Evolutionary conservation across 1,140 invertebrate genomes (phyloP), one percentile per base, ranked within the genome.

Genomic region (Pristionchus pacificus): DNA sequence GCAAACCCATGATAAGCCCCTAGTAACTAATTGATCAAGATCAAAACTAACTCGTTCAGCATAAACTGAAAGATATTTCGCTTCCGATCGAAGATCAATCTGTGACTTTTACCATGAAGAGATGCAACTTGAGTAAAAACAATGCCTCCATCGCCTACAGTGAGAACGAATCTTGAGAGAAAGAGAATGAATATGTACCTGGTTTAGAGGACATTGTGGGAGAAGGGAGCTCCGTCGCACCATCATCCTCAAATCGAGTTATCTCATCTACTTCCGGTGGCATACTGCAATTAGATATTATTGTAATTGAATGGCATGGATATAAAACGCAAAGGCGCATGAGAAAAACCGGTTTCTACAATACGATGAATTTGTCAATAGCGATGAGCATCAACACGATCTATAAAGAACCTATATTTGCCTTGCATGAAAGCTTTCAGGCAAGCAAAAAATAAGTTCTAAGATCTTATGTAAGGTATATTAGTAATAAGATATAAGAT

Each of bases 41-140:
- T 2, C 19, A 49, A 58, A 63, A 65, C 69, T 28, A 15, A 77
- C 76, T 71, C 68, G 10, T 75, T 58, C 10, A 77, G 58, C 24
- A 64, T 68, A 58, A 77, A 72, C n/a, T 77, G 73, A 49, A 77
- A 72, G 33, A 72, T 60, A 65, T 77, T 77, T 24, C 61, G 60
- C 32, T 61, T 67, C 55, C 66, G 29, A 68, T 77, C 76, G 28
- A 77, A 77, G 2, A 68, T 30, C 27, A 77, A 60, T n/a, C 76
- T 58, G 60, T 77, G 76, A 19, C 60, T 29, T 70, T 77, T 77
- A 2, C 68, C 70, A 67, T 74, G 70, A 19, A 62, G 70, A 2
- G 76, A 77, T n/a, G 73, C 64, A 49, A 76, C 74, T 28, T 68
- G 65, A 14, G 74, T 70, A 28, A 61, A 66, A 15, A 65, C 33